Evolutionary conservation across 2,797 vertebrate genomes (phyloP).

Genomic region (Chelidonichthys spinosus): DNA sequence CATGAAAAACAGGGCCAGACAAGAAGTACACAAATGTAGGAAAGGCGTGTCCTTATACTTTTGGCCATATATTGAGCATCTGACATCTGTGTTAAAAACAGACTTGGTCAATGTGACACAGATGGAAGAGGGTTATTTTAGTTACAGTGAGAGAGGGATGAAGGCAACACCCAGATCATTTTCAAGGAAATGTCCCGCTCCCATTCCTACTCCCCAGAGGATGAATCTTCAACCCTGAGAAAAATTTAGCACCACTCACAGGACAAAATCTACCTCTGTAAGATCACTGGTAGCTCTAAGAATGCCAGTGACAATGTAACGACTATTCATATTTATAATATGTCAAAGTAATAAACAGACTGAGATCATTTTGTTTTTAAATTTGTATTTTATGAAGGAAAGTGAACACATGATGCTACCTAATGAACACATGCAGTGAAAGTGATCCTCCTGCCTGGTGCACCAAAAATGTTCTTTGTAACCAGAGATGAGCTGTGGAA

Average conservation of each 20-base stretch:
- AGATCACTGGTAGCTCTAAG: too few relatives aligned
- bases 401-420: constrained; percentile 6
- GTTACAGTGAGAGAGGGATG: neutral
- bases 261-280: neutral
- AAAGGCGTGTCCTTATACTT: neutral
- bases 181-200: neutral
- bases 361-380: neutral
- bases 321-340: neutral
- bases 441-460: constrained; percentile 22
- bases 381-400: neutral
- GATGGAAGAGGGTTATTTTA: neutral
- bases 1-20: neutral
- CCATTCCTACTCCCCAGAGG: neutral
- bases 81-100: too few relatives aligned
- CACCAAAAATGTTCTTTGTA: constrained; percentile 26
- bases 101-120: too few relatives aligned
- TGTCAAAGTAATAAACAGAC: neutral
- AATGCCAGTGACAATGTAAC: neutral
- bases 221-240: neutral
- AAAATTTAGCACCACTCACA: neutral
- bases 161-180: neutral
- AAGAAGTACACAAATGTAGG: neutral
- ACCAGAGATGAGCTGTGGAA: constrained; percentile 19
- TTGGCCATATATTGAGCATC: neutral
- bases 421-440: constrained; percentile 11